These are phyloP conservation scores for Macrotis lagotis DNA, from an alignment of 2,113 vertebrate species.

Conservation along the genomic window DNA sequence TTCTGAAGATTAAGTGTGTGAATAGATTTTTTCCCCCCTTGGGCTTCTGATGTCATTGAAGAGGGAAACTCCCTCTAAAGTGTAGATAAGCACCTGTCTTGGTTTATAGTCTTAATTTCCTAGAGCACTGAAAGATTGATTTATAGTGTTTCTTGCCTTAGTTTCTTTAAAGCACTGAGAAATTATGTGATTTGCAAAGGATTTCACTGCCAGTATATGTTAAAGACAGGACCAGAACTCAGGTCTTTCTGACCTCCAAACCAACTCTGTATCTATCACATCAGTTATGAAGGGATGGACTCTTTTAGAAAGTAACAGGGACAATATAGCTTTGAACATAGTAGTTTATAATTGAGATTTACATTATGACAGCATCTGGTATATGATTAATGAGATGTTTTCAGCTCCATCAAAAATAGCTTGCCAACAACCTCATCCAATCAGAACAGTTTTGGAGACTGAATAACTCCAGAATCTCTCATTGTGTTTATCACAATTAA, in stretches of 20 bases:
- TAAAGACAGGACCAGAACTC: not conserved
- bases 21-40: not conserved
- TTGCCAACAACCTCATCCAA: constrained; percentile 10
- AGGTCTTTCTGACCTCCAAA: not conserved
- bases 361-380: constrained; percentile 7
- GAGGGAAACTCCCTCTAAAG: not conserved
- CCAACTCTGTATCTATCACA: not conserved
- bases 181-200: not conserved
- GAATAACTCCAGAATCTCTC: constrained; percentile 14
- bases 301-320: not conserved
- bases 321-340: not conserved
- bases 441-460: constrained; percentile 10
- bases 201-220: not conserved
- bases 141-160: not conserved
- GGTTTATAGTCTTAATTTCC: not conserved
- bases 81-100: not conserved
- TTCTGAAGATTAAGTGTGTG: not conserved
- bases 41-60: not conserved
- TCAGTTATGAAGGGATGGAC: not conserved
- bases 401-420: not conserved
- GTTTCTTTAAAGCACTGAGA: not conserved
- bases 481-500: constrained; percentile 43
- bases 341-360: not conserved
- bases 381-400: not conserved
- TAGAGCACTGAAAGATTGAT: not conserved